These are phyloP conservation scores for Gastrophryne carolinensis DNA, from an alignment of 2,797 vertebrate species.

Conservation along the genomic window DNA sequence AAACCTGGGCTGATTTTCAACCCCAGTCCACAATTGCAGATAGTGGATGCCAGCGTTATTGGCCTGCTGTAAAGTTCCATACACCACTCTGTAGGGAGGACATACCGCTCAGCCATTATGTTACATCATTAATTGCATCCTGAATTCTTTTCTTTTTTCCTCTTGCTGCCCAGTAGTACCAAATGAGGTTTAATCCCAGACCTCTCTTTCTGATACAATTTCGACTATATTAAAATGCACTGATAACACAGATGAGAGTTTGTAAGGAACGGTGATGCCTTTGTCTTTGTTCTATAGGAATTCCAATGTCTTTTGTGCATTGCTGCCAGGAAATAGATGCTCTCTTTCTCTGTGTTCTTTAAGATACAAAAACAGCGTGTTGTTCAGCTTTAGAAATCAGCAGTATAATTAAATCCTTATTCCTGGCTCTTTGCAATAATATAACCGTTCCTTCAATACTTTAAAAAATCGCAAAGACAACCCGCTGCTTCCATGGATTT, in stretches of 20 bases:
- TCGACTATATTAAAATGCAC: neutral
- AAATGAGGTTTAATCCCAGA: no score
- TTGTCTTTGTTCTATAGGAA: neutral
- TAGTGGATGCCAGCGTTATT: no score
- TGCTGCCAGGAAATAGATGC: neutral
- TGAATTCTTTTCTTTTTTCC: no score
- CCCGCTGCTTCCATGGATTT: slow-evolving; percentile 27
- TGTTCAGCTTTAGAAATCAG: slow-evolving; percentile 19
- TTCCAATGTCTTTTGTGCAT: neutral
- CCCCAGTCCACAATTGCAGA: no score
- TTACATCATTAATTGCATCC: no score
- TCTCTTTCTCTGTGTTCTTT: neutral
- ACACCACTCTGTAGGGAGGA: no score
- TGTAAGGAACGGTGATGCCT: neutral
- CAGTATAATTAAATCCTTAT: slow-evolving; percentile 32
- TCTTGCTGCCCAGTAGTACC: no score
- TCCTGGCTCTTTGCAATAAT: slow-evolving; percentile 12
- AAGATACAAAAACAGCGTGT: slow-evolving; percentile 15
- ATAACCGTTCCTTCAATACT: slow-evolving; percentile 15
- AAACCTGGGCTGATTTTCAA: no score
- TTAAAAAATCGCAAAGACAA: slow-evolving; percentile 6
- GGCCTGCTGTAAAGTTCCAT: no score
- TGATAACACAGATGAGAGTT: neutral
- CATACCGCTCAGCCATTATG: no score
- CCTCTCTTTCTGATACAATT: no score